These are phyloP conservation scores for Phorcus lineatus DNA, from an alignment of 2,888 invertebrate species.

Conservation along the genomic window DNA sequence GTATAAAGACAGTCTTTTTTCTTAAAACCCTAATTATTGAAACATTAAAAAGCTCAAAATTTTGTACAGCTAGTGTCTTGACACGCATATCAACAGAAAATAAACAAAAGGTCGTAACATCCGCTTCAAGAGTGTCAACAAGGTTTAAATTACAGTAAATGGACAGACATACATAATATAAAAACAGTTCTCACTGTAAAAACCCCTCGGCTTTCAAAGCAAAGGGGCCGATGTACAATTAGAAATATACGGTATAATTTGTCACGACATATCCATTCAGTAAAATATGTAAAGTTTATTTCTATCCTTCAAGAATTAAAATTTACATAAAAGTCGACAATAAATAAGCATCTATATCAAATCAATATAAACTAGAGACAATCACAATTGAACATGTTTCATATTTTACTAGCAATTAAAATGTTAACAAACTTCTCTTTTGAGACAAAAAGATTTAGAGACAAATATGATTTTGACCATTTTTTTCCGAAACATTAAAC, in stretches of 20 bases:
- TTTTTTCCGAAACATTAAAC: no score
- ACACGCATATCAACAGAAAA: slow-evolving; percentile 30
- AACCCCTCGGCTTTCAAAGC: neutral
- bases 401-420: no score
- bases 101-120: slow-evolving; percentile 17
- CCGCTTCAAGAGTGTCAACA: neutral
- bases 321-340: neutral
- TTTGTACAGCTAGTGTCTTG: slow-evolving; percentile 11
- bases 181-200: neutral
- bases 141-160: slow-evolving; percentile 16
- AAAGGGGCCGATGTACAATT: neutral
- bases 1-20: slow-evolving; percentile 18
- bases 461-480: no score
- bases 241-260: no score
- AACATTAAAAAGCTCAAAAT: slow-evolving; percentile 20
- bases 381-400: no score
- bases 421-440: no score
- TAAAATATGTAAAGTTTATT: neutral
- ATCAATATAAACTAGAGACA: no score
- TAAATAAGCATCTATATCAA: neutral
- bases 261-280: neutral
- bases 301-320: neutral
- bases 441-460: no score
- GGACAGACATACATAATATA: neutral
- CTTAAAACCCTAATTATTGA: neutral